A percentile compares a stretch with the other conserved stretches of the same genome.
phyloP scores from a whole-genome alignment of 2,113 vertebrate genomes.

The Penelope pileata region DNA sequence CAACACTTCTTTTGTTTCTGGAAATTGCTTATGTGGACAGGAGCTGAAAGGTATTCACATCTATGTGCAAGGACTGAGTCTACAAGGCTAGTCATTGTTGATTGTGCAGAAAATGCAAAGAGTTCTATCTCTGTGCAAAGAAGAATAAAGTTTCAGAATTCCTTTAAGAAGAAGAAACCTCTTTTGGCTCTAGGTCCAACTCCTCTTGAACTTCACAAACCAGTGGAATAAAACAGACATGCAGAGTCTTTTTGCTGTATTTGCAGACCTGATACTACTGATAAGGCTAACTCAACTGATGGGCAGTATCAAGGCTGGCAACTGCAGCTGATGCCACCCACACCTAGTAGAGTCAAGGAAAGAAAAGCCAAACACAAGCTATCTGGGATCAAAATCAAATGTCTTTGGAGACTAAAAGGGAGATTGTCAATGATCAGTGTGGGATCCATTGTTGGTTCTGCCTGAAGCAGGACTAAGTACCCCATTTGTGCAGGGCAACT shows the following conservation, averaged over 20 bases:
- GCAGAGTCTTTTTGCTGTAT: neutral
- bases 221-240: neutral
- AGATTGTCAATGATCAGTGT: neutral
- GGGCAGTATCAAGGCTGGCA: neutral
- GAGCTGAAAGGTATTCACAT: neutral
- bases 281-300: neutral
- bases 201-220: neutral
- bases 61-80: neutral
- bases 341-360: neutral
- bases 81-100: neutral
- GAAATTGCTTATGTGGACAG: neutral
- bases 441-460: neutral
- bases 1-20: neutral
- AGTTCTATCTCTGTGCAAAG: neutral
- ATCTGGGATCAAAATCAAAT: neutral
- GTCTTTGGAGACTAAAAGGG: neutral
- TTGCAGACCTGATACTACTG: neutral
- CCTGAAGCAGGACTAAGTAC: neutral
- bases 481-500: neutral
- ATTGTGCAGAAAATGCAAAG: neutral
- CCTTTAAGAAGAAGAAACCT: neutral
- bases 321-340: accelerated
- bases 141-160: neutral
- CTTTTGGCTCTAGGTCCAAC: neutral
- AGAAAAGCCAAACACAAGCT: neutral